Conservation (phyloP, 2,888 invertebrate genomes). For the Saturnia pavonia region DNA sequence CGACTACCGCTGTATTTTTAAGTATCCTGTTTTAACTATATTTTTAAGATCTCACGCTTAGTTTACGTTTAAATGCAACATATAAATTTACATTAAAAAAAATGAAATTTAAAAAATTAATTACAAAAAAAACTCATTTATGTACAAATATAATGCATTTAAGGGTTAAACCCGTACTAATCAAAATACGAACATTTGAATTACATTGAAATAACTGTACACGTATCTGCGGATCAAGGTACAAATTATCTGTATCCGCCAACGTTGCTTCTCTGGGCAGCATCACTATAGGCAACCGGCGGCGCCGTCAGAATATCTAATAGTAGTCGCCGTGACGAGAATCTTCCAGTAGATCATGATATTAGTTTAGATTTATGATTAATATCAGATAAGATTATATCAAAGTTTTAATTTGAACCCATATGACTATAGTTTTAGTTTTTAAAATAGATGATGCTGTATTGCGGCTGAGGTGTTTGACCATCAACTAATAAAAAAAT, state of each 20-base stretch:
- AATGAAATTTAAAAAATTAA: too few species aligned
- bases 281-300: slow-evolving; percentile 2
- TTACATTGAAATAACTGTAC: slow-evolving; percentile 1
- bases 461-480: too few species aligned
- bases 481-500: too few species aligned
- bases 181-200: neutral
- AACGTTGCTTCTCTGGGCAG: slow-evolving; percentile 6
- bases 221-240: slow-evolving; percentile 14
- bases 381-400: neutral
- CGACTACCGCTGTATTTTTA: too few species aligned
- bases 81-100: too few species aligned
- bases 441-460: too few species aligned
- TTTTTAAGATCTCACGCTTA: too few species aligned
- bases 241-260: slow-evolving; percentile 10
- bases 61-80: too few species aligned
- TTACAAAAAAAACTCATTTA: too few species aligned
- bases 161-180: neutral
- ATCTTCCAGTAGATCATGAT: slow-evolving; percentile 12
- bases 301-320: slow-evolving; percentile 20
- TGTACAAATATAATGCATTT: neutral
- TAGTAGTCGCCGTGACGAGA: slow-evolving; percentile 28
- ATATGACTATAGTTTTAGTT: neutral
- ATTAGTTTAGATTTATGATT: slow-evolving; percentile 12
- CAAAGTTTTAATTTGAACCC: neutral
- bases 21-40: neutral